Percentiles rank a stretch among this genome's conserved stretches.
These are phyloP conservation scores for Drosophila mulleri DNA, from an alignment of 2,888 invertebrate genomes.

Conservation along the genomic window DNA sequence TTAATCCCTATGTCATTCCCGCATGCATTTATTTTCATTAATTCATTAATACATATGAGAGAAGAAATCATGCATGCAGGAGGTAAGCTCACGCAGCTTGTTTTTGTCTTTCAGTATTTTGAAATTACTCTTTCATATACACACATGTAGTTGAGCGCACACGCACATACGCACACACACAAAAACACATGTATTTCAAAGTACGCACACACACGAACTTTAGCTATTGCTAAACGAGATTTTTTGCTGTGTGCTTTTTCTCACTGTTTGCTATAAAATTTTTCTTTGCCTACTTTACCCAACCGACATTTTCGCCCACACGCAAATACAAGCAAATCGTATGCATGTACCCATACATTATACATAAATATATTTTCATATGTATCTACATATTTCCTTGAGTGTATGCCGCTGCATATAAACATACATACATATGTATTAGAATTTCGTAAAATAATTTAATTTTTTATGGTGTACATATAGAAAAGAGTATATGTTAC, in stretches of 20 bases:
- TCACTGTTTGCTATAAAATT: slow-evolving; percentile 27
- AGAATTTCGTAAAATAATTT: not conserved
- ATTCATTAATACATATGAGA: not conserved
- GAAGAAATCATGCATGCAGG: slow-evolving; percentile 19
- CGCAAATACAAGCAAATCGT: slow-evolving; percentile 19
- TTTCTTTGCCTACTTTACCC: slow-evolving; percentile 62
- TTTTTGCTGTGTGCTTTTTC: slow-evolving; percentile 37
- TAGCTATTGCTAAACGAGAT: slow-evolving; percentile 57
- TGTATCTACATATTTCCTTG: not conserved
- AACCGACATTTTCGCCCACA: slow-evolving; percentile 33
- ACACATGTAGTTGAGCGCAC: not conserved
- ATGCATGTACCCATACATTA: not conserved
- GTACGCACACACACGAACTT: slow-evolving; percentile 7
- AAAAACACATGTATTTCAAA: slow-evolving; percentile 11
- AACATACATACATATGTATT: not conserved
- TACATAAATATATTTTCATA: not conserved
- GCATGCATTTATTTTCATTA: not conserved
- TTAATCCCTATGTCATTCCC: not conserved
- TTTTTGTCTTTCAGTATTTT: slow-evolving; percentile 29
- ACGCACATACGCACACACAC: not conserved
- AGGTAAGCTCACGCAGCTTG: slow-evolving; percentile 24
- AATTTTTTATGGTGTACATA: not conserved
- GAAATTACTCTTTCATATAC: slow-evolving; percentile 22
- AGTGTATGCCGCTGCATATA: not conserved
- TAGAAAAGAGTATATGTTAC: not conserved